phyloP scores from a whole-genome alignment of 2,113 vertebrate genomes.

The Microtus richardsoni region DNA sequence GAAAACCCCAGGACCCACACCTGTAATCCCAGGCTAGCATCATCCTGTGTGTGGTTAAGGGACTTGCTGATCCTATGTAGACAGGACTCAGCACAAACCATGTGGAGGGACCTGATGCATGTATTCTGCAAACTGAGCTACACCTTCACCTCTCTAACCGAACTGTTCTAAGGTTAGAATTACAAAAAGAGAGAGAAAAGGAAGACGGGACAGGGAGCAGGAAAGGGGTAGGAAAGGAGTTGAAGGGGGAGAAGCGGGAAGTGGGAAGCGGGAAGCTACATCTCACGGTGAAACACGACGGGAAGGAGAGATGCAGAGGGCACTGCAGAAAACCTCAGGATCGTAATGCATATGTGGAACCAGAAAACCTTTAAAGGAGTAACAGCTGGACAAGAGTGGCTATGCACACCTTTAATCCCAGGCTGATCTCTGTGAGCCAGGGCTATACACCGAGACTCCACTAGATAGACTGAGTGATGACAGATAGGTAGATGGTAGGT shows the following conservation, averaged over 20 bases:
- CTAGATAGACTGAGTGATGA: not conserved
- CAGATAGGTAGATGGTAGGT: not conserved
- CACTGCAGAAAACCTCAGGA: not conserved
- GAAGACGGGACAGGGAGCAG: not conserved
- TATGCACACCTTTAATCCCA: not conserved
- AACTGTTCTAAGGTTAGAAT: conserved; percentile 18
- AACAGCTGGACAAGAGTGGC: not conserved
- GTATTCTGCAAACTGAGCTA: not conserved
- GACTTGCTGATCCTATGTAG: not conserved
- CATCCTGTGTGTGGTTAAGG: not conserved
- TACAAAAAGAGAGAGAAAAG: conserved; percentile 2
- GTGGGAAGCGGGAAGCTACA: not conserved
- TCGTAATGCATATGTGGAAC: not conserved
- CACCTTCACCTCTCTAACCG: not conserved
- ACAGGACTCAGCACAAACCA: not conserved
- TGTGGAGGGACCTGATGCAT: not conserved
- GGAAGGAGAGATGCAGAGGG: not conserved
- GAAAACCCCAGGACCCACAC: not conserved
- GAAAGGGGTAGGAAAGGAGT: not conserved
- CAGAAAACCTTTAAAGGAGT: not conserved
- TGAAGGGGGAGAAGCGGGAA: not conserved
- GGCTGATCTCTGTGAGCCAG: not conserved
- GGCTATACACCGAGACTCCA: not conserved
- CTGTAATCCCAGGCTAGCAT: not conserved
- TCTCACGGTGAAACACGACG: not conserved